phyloP scores from a whole-genome alignment of 1,140 invertebrate species.

The Matsumurasca onukii region DNA sequence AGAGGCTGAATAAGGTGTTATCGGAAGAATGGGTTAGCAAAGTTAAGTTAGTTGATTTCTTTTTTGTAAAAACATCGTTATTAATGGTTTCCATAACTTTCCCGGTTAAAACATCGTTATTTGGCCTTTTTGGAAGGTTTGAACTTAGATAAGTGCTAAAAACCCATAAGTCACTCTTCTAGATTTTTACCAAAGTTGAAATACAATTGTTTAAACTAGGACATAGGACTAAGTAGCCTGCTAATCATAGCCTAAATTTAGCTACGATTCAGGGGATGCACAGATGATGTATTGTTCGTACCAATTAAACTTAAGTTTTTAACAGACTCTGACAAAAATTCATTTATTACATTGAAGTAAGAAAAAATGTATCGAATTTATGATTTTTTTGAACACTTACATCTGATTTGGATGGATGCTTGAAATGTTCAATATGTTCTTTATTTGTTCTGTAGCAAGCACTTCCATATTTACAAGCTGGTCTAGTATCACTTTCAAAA shows the following conservation, averaged over 20 bases:
- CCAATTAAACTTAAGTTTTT: background rate
- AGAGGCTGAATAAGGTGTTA: too few species aligned
- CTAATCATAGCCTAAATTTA: background rate
- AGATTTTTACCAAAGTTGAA: too few species aligned
- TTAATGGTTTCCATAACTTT: too few species aligned
- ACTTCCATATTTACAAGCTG: conserved; percentile 71
- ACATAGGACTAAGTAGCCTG: too few species aligned
- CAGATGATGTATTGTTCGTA: background rate
- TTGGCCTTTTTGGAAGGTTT: too few species aligned
- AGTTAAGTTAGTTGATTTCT: too few species aligned
- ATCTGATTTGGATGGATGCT: conserved; percentile 61
- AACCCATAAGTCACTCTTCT: too few species aligned
- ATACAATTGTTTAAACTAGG: too few species aligned
- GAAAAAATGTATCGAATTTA: background rate
- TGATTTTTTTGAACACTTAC: background rate
- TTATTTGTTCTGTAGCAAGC: conserved; percentile 86
- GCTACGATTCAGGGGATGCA: background rate
- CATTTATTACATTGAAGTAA: background rate
- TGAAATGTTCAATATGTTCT: conserved; percentile 71
- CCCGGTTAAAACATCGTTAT: too few species aligned
- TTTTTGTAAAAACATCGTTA: too few species aligned
- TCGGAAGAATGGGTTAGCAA: too few species aligned
- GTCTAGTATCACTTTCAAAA: conserved; percentile 51
- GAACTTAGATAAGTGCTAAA: too few species aligned
- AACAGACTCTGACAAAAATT: background rate